A percentile compares a stretch with the other conserved stretches of the same genome.
These are phyloP conservation scores for Antitype chi DNA, from an alignment of 2,888 invertebrate species.

Conservation along the genomic window DNA sequence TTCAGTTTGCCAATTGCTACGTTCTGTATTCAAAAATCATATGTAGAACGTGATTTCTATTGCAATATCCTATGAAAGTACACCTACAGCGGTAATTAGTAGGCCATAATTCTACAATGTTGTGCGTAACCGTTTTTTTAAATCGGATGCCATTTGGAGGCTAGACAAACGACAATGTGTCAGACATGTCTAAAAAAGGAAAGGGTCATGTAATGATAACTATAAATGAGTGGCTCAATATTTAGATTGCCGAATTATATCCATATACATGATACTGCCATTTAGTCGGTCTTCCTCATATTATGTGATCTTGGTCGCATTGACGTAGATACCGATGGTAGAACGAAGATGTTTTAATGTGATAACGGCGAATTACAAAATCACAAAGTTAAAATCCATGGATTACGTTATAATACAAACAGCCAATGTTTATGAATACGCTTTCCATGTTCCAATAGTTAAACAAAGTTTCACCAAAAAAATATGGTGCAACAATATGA, in stretches of 20 bases:
- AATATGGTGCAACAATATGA: constrained; percentile 41
- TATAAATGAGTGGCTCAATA: constrained; percentile 16
- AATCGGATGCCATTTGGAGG: constrained; percentile 16
- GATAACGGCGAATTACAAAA: constrained; percentile 27
- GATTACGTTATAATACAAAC: constrained; percentile 45
- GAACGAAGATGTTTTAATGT: neutral
- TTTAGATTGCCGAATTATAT: constrained; percentile 36
- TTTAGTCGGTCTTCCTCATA: constrained; percentile 33
- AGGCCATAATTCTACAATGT: neutral
- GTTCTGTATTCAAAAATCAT: constrained; percentile 21
- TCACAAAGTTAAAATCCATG: constrained; percentile 13
- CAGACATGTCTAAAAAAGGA: constrained; percentile 18
- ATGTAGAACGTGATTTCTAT: neutral
- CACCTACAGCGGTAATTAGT: constrained; percentile 9
- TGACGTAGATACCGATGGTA: constrained; percentile 20
- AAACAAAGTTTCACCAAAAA: constrained; percentile 45
- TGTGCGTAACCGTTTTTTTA: constrained; percentile 23
- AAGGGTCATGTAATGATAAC: constrained; percentile 17
- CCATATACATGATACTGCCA: constrained; percentile 30
- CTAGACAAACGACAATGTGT: constrained; percentile 5
- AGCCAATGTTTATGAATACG: constrained; percentile 36
- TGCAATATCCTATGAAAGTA: constrained; percentile 29
- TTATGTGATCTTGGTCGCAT: constrained; percentile 36
- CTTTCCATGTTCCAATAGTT: constrained; percentile 34
- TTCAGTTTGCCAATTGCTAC: constrained; percentile 21